Base-by-base conservation (phyloP, 2,797 vertebrate genomes). In the Clarias laeviceps region DNA sequence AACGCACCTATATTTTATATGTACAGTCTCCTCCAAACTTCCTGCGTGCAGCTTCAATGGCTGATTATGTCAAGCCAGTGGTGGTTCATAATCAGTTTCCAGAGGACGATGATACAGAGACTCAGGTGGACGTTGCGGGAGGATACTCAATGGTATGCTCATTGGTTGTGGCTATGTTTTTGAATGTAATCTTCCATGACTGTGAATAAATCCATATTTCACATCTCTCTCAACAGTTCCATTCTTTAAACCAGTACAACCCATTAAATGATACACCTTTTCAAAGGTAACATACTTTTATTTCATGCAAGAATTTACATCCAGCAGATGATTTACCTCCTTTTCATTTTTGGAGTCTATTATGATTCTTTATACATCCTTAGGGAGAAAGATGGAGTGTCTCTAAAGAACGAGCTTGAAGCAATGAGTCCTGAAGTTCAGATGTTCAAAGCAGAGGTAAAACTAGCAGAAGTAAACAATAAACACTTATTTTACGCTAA, bases 11-110 rank as follows among this genome's bases (percentile, higher is more conserved):
- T 1, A 1, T 50, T 65, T 20, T 50, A 27, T 80, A 37, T 56
- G 27, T 34, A 11, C 89, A 99, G 98, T 95, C 92, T 84, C 97
- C 98, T 86, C 98, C 98, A 24, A 99, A 99, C 92, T 99, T 99
- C 93, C 96, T 99, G 14, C 96, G 98, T 0, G 98, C 98, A 0
- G 97, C 97, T 0, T 96, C 98, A 0, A 90, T 98, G 86, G 97
- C 95, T 0, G 98, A 99, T 82, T 97, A 99, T 88, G 97, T 97
- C 85, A 99, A 94, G 91, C 97, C 96, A 0, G 97, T 99, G 92
- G 97, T 98, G 87, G 94, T 99, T 66, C 96, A 97, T 0, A 89
- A 90, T 3, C 89, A 92, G 37, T 74, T 50, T 0, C 84, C 83
- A 0, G 91, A 93, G 17, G 93, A 93, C 4, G 93, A 94, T 18